Base-by-base conservation (phyloP, 30 jellyfish, hydroid and myxozoan genomes). In the Hydractinia symbiolongicarpus region DNA sequence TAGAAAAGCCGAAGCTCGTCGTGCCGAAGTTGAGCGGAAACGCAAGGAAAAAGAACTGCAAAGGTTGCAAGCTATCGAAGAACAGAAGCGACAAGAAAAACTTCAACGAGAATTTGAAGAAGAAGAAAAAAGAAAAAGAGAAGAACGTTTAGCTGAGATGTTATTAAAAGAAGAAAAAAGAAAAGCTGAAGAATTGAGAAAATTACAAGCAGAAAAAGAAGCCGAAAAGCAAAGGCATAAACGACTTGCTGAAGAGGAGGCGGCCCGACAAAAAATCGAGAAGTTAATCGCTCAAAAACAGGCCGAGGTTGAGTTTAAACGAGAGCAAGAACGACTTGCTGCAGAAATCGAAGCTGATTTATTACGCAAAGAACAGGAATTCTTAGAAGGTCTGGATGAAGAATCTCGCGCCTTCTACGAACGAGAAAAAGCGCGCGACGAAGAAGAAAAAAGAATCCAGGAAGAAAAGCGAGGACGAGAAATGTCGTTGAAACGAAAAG, bases 171-270 rank as follows among this genome's bases (percentile, higher is more conserved):
- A 64, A 51, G 74, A 64, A 51, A 64, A 51, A 13, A 64, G 74
- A 64, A 51, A 64, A 6, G 40, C 16, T 64, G 74, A 64, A 13
- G 74, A 64, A 64, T 6, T 76, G 72, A 50, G 87, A 67, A 80
- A 90, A 50, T 53, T 53, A 30, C 77, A 75, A 50, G 54, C 79
- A 55, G 93, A 90, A 55, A 72, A 67, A 19, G 93, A 88, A 64
- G 89, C 69, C 52, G 96, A 88, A 55, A 90, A 85, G 82, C 62
- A 79, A 73, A 67, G 82, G 19, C 84, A 69, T 54, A 81, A 66
- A 51, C 90, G 72, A 61, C 84, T 78, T 72, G 95, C 93, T 9
- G 97, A 90, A 67, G 67, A 84, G 64, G 97, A 90, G 73, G 79
- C 76, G 15, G 95, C 82, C 57, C 75, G 68, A 54, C 67, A 73